Evolutionary conservation across 2,113 vertebrate genomes (phyloP), one percentile per base, ranked within the genome.

Genomic region (Sylvilagus bachmani): DNA sequence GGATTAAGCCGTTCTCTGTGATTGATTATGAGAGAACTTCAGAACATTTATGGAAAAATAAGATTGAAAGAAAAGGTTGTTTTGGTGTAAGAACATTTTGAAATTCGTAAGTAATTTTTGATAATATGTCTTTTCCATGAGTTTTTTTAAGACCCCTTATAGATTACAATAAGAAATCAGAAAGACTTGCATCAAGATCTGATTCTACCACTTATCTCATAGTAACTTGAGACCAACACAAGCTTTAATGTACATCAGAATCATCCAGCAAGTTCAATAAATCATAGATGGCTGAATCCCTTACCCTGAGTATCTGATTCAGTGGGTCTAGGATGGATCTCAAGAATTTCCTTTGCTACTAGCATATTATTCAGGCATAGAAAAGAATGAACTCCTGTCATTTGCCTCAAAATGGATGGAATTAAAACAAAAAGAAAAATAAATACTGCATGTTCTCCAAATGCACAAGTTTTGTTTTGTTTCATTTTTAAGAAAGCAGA

Each of bases 1-100:
- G 22, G 17, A 61, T 62, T 61, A 86, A 93, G 25, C 19, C n/a
- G 86, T 91, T 95, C 17, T 86, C 19, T 79, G 61, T 53, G 29
- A 61, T 66, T 19, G 19, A 58, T 17, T 58, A 16, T 58, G 6
- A 58, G 55, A 58, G 55, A 58, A 4, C 55, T 21, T 58, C 19
- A 58, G 19, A 58, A 58, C 14, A 19, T 58, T 58, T 58, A 17
- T 21, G 12, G 5, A 58, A 58, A 58, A 44, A 44, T 44, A 44
- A 44, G 44, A 44, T 44, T 44, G 44, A 44, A 44, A 44, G 44
- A 58, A 58, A 16, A 58, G 55, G 14, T 58, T 58, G 13, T 58
- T 58, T 58, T 58, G 55, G 55, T 58, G 55, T 17, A 14, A 58
- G 19, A 58, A 58, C 19, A 58, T 58, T 58, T 58, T 44, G 44